Evolutionary conservation across 2,888 invertebrate species (phyloP).

Genomic region (Erebia aethiops): DNA sequence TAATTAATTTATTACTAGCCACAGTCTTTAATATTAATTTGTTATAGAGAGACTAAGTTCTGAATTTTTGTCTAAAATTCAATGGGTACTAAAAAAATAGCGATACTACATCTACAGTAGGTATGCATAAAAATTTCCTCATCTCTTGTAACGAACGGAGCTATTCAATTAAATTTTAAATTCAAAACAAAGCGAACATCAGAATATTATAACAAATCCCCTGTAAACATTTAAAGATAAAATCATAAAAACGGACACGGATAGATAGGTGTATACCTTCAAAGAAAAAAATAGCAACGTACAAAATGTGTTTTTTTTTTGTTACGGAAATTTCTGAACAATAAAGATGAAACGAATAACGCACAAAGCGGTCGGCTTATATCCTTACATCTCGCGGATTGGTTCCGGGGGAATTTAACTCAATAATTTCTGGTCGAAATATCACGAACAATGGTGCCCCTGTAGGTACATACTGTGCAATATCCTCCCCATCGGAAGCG

Average conservation of each 20-base stretch:
- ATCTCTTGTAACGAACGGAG: too few relatives aligned
- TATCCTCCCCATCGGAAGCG: conserved; percentile 41
- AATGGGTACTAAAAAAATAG: too few relatives aligned
- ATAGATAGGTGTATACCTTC: background rate
- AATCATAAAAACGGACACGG: background rate
- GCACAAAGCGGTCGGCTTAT: conserved; percentile 40
- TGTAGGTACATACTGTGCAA: conserved; percentile 28
- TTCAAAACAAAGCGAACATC: too few relatives aligned
- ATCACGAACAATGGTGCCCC: conserved; percentile 54
- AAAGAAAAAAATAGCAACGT: conserved; percentile 33
- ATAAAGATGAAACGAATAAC: conserved; percentile 43
- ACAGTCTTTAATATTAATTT: too few relatives aligned
- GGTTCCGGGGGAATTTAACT: conserved; percentile 48
- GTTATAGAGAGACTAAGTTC: too few relatives aligned
- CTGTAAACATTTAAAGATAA: background rate
- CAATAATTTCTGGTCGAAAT: conserved; percentile 58
- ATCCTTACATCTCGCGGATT: conserved; percentile 45
- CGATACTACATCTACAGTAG: too few relatives aligned
- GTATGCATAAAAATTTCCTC: too few relatives aligned
- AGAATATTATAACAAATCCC: too few relatives aligned
- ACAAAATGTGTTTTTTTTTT: conserved; percentile 43
- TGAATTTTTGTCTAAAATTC: too few relatives aligned
- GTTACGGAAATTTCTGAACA: conserved; percentile 40
- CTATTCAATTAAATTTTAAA: too few relatives aligned
- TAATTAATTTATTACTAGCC: too few relatives aligned